Evolutionary conservation across 2,797 vertebrate genomes (phyloP).

Genomic region (Nasua narica): DNA sequence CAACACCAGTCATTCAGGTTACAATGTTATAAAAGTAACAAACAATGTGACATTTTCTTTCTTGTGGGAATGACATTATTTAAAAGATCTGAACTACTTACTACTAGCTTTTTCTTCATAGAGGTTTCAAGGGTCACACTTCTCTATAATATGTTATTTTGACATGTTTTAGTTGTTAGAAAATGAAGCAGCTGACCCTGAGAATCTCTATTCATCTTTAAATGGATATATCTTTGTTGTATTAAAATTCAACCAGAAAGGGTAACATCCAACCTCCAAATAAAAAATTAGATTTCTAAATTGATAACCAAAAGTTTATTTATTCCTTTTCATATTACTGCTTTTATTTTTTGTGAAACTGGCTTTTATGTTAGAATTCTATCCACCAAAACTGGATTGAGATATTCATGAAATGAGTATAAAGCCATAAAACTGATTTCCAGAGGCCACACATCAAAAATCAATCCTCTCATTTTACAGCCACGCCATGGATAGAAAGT

Average conservation of each 20-base stretch:
- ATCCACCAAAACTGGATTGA: neutral
- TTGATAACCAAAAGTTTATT: neutral
- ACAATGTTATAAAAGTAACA: constrained; percentile 42
- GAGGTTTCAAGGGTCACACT: constrained; percentile 56
- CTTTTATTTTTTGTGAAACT: neutral
- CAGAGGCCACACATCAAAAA: neutral
- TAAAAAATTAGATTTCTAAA: constrained; percentile 1
- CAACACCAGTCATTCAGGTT: constrained; percentile 49
- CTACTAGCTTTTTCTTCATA: constrained; percentile 34
- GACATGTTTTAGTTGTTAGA: constrained; percentile 58
- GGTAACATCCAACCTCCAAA: neutral
- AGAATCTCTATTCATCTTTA: constrained; percentile 24
- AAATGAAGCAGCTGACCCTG: constrained; percentile 44
- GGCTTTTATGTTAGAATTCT: neutral
- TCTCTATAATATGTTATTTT: constrained; percentile 47
- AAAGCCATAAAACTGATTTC: neutral
- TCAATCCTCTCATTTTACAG: neutral
- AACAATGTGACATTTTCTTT: constrained; percentile 71
- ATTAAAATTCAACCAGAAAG: constrained; percentile 39
- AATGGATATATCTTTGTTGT: neutral
- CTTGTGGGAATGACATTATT: constrained; percentile 67
- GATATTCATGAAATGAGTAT: neutral
- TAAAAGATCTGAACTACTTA: constrained; percentile 64
- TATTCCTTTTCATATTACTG: neutral
- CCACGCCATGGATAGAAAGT: neutral